A percentile compares a stretch with the other conserved stretches of the same genome.
These are phyloP conservation scores for Thunnus thynnus DNA, from an alignment of 2,113 vertebrate genomes.

Conservation along the genomic window DNA sequence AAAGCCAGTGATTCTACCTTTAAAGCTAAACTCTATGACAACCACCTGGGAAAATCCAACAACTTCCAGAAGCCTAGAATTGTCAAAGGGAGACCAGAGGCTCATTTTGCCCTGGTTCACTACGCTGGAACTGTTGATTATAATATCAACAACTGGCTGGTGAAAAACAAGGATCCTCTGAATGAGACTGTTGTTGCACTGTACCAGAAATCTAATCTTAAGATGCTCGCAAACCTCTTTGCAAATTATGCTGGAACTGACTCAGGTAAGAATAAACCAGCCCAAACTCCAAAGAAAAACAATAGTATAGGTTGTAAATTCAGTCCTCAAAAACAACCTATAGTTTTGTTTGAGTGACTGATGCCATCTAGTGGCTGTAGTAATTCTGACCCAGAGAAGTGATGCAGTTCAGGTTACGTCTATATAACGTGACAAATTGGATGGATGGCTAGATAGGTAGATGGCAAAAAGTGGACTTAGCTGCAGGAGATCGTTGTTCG, in stretches of 20 bases:
- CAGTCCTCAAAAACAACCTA: no score
- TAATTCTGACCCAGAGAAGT: no score
- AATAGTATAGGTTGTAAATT: no score
- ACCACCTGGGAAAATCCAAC: slow-evolving; percentile 83
- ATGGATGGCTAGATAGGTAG: no score
- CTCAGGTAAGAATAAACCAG: slow-evolving; percentile 54
- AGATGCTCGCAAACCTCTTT: slow-evolving; percentile 86
- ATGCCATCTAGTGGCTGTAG: no score
- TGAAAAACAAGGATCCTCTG: slow-evolving; percentile 91
- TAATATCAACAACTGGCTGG: slow-evolving; percentile 90
- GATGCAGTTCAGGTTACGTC: no score
- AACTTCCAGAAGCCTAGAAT: slow-evolving; percentile 90
- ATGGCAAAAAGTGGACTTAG: no score
- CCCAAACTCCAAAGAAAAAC: no score
- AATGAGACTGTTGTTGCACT: slow-evolving; percentile 91
- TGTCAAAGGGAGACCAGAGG: slow-evolving; percentile 88
- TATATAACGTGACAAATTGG: no score
- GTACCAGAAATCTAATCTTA: slow-evolving; percentile 89
- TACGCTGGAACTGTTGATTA: slow-evolving; percentile 93
- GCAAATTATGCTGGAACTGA: slow-evolving; percentile 86
- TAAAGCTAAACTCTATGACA: slow-evolving; percentile 89
- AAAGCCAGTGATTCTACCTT: slow-evolving; percentile 85
- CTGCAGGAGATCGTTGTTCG: no score
- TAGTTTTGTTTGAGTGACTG: no score
- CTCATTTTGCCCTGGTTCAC: slow-evolving; percentile 88